Evolutionary conservation across 2,113 vertebrate genomes (phyloP).

Genomic region (Halcyon malimbica): DNA sequence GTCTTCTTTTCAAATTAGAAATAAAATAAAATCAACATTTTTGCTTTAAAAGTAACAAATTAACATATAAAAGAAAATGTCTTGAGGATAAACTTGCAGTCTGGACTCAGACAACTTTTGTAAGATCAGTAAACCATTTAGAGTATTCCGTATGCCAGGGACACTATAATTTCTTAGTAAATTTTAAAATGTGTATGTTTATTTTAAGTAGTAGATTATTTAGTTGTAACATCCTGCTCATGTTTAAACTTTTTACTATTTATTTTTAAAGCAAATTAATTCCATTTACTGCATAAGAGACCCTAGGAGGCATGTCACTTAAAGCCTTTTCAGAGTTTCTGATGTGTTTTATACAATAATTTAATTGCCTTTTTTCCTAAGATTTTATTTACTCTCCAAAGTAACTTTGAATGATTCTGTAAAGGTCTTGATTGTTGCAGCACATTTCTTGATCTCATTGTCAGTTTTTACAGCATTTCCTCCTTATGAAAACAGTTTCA

Average conservation of each 20-base stretch:
- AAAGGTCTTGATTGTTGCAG: not conserved
- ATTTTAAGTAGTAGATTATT: not conserved
- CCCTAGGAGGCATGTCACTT: not conserved
- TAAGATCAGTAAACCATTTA: not conserved
- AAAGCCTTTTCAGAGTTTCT: not conserved
- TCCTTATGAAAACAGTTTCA: not conserved
- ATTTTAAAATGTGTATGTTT: not conserved
- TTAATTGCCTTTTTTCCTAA: not conserved
- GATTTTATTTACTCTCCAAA: not conserved
- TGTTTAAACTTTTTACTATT: constrained; percentile 5
- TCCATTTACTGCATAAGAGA: not conserved
- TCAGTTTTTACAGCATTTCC: not conserved
- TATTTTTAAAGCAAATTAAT: not conserved
- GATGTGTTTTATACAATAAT: not conserved
- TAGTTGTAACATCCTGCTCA: not conserved
- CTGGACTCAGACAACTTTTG: not conserved
- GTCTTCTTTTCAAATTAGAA: not conserved
- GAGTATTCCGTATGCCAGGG: not conserved
- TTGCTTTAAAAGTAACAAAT: not conserved
- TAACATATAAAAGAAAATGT: not conserved
- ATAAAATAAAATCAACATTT: not conserved
- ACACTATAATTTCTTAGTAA: not conserved
- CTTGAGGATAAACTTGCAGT: not conserved
- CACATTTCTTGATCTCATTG: not conserved
- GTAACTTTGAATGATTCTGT: not conserved